Percentiles rank a stretch among this genome's conserved stretches.
phyloP scores from a whole-genome alignment of 2,113 vertebrate species.

The Verasper variegatus region DNA sequence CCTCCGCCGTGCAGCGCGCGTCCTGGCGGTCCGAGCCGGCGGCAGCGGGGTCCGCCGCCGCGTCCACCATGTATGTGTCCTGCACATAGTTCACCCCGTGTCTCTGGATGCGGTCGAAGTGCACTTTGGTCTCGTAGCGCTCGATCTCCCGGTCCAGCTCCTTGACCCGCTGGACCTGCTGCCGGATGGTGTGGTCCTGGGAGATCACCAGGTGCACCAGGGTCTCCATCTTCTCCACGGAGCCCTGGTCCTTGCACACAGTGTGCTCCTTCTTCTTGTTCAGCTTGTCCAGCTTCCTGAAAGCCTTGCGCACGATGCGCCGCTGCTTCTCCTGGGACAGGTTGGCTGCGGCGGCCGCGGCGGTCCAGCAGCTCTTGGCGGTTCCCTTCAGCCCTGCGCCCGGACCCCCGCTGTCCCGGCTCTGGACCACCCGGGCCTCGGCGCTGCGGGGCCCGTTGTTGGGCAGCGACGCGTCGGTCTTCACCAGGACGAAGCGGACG shows the following conservation, averaged over 20 bases:
- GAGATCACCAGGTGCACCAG: slow-evolving; percentile 95
- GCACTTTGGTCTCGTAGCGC: slow-evolving; percentile 89
- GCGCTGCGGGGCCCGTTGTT: slow-evolving; percentile 93
- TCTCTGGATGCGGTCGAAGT: slow-evolving; percentile 89
- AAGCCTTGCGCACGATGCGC: slow-evolving; percentile 93
- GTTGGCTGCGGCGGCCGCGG: slow-evolving; percentile 52
- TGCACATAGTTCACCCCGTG: slow-evolving; percentile 97
- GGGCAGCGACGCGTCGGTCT: slow-evolving; percentile 91
- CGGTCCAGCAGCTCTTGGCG: slow-evolving; percentile 72
- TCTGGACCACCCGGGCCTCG: slow-evolving; percentile 92
- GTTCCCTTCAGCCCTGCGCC: slow-evolving; percentile 72
- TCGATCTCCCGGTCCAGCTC: slow-evolving; percentile 95
- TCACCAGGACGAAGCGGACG: slow-evolving; percentile 94
- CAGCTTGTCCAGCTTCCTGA: slow-evolving; percentile 95
- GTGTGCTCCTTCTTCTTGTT: slow-evolving; percentile 87
- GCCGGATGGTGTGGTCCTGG: slow-evolving; percentile 96
- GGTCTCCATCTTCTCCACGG: slow-evolving; percentile 93
- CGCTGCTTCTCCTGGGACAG: slow-evolving; percentile 90
- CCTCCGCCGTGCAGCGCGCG: slow-evolving; percentile 54
- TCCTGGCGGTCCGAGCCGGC: slow-evolving; percentile 27
- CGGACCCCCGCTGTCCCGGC: slow-evolving; percentile 85
- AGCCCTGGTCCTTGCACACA: slow-evolving; percentile 74
- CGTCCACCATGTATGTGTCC: slow-evolving; percentile 92
- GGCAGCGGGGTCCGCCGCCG: slow-evolving; percentile 57
- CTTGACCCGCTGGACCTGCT: slow-evolving; percentile 92